Base-by-base conservation (phyloP, 2,113 vertebrate species). In the Pontoporia blainvillei region DNA sequence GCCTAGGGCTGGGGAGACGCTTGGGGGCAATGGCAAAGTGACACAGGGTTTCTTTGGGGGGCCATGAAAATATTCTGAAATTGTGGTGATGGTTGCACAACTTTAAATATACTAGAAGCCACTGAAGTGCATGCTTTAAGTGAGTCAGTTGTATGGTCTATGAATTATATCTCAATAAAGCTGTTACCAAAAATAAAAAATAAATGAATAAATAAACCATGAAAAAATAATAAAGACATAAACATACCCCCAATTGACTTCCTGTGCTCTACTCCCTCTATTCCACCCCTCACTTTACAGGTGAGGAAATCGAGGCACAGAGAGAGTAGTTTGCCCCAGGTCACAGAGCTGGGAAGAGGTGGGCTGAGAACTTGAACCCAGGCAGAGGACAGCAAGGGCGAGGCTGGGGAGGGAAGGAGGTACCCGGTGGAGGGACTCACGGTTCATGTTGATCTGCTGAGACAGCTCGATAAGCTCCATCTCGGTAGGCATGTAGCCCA, bases 401-500 rank as follows among this genome's bases (percentile, higher is more conserved):
- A 52, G 84, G 36, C 6, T 0, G 0, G 1, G 49, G 54, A 54
- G 82, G 57, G 64, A 44, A 44, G 21, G 10, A 3, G 64, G 29
- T 20, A 57, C 27, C 10, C 3, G 0, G n/a, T 0, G 29, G 12
- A 12, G 2, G 78, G 90, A 98, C 99, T 99, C 98, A 99, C 99
- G 0, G 98, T 99, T 99, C 99, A 99, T 99, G 99, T 99, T 99
- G 98, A 99, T 99, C 98, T 99, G 99, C 98, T 99, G 99, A 92
- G 99, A 99, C 36, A 99, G 98, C 94, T 99, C 99, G 3, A 99
- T 99, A 41, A 99, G 98, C 98, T 99, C 99, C 99, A 99, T 99
- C 98, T 99, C 99, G 0, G 99, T 99, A 44, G 99, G 99, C 99
- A 99, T 99, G 98, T 99, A 99, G 71, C 99, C 99, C 99, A 99